phyloP scores from a whole-genome alignment of 2,113 vertebrate species.

The Prietella phreatophila region DNA sequence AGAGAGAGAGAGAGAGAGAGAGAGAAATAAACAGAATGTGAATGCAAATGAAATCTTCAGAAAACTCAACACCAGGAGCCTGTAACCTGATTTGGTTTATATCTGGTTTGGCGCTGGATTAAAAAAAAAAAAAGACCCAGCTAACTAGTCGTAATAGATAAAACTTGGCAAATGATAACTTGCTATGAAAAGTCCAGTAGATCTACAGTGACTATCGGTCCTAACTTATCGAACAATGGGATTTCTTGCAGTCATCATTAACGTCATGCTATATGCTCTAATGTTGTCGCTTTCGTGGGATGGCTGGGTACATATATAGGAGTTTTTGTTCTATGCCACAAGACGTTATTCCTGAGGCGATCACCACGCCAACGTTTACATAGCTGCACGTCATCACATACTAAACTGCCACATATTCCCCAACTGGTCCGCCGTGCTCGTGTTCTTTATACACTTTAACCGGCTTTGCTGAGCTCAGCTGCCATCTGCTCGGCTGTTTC shows the following conservation, averaged over 20 bases:
- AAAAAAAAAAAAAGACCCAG: neutral
- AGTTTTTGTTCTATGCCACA: too few species aligned
- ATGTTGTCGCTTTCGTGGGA: neutral
- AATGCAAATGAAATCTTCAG: neutral
- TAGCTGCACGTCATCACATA: neutral
- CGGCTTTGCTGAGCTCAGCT: neutral
- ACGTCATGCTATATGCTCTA: neutral
- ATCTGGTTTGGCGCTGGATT: neutral
- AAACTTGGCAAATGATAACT: neutral
- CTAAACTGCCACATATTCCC: neutral
- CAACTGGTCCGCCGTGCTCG: slow-evolving; percentile 29
- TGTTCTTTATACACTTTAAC: slow-evolving; percentile 11
- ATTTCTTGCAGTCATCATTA: neutral
- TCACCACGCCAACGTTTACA: slow-evolving; percentile 2
- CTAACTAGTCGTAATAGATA: neutral
- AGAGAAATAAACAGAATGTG: neutral
- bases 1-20: neutral
- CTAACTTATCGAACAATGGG: neutral
- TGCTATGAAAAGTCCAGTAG: neutral
- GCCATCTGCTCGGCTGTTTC: neutral
- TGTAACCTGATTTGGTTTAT: neutral
- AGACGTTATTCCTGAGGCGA: neutral
- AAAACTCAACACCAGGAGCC: neutral
- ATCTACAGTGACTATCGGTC: neutral
- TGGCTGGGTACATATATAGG: too few species aligned